phyloP scores from a whole-genome alignment of 2,113 vertebrate species.

The Heterochromis multidens region DNA sequence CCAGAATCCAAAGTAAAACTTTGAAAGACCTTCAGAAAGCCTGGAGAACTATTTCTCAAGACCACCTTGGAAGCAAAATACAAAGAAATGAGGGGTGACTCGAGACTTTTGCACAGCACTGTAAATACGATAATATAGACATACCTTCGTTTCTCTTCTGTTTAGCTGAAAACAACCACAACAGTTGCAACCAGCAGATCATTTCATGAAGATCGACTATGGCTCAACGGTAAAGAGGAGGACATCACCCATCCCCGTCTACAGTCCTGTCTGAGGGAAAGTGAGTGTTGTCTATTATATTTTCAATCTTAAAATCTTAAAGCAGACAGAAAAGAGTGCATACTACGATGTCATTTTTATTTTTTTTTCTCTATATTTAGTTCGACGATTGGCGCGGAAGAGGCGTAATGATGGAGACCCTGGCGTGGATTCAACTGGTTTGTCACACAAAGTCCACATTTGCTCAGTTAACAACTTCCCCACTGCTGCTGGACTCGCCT shows the following conservation, averaged over 20 bases:
- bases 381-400: constrained; percentile 85
- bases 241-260: constrained; percentile 83
- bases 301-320: not conserved
- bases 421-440: constrained; percentile 32
- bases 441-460: constrained; percentile 86
- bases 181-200: constrained; percentile 81
- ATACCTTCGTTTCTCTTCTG: not conserved
- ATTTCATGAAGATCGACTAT: constrained; percentile 87
- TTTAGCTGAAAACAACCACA: constrained; percentile 91
- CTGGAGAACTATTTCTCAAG: not conserved
- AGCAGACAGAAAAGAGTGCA: not conserved
- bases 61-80: not conserved
- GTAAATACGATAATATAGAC: not conserved
- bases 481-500: constrained; percentile 91
- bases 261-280: constrained; percentile 89
- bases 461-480: constrained; percentile 94
- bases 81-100: not conserved
- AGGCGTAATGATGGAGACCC: constrained; percentile 57
- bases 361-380: constrained; percentile 58
- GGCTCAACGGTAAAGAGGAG: constrained; percentile 89
- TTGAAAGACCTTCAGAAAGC: not conserved
- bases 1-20: not conserved
- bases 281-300: constrained; percentile 64
- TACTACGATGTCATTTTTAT: not conserved
- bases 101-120: not conserved